Percentiles rank a stretch among this genome's conserved stretches.
These are phyloP conservation scores for Eurosta solidaginis DNA, from an alignment of 1,140 invertebrate genomes.

Conservation along the genomic window DNA sequence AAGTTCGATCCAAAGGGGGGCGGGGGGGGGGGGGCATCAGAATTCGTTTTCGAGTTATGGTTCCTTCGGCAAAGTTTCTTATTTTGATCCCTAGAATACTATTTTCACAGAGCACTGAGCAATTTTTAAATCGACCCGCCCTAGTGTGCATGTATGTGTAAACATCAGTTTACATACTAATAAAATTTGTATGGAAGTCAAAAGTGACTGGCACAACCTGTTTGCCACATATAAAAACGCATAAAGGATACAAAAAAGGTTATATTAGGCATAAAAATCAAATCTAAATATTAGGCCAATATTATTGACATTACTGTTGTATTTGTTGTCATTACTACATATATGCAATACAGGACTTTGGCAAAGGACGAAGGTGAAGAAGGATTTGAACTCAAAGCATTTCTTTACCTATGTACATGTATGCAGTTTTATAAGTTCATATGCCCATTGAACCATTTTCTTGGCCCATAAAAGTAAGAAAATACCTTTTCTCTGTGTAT, in stretches of 20 bases:
- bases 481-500: neutral
- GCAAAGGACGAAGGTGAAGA: neutral
- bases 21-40: too few species aligned
- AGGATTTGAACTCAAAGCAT: neutral
- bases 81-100: too few species aligned
- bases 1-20: too few species aligned
- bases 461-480: neutral
- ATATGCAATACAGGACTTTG: neutral
- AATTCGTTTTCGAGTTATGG: too few species aligned
- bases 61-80: too few species aligned
- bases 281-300: slow-evolving; percentile 27
- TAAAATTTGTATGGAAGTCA: neutral
- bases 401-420: neutral
- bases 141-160: too few species aligned
- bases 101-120: too few species aligned
- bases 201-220: slow-evolving; percentile 41
- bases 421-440: neutral
- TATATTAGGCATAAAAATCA: slow-evolving; percentile 37
- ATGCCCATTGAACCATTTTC: neutral
- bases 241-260: slow-evolving; percentile 31
- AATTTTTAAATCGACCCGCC: too few species aligned
- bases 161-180: too few species aligned
- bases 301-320: slow-evolving; percentile 4
- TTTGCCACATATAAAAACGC: slow-evolving; percentile 29
- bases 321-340: neutral